phyloP scores from a whole-genome alignment of 2,113 vertebrate genomes.

The Plecturocebus donacophilus region DNA sequence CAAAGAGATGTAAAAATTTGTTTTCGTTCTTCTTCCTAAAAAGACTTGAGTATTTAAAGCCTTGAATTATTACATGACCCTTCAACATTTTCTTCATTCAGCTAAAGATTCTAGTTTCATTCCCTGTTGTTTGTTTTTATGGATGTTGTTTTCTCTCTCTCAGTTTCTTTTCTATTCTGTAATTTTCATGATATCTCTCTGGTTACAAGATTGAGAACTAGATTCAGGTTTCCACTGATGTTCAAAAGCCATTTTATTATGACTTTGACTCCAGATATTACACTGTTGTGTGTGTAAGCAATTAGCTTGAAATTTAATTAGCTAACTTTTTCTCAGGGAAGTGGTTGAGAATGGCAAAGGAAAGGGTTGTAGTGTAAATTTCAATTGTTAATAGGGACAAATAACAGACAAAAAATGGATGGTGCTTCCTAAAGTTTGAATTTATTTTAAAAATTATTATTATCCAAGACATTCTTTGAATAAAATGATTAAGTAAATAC shows the following conservation, averaged over 20 bases:
- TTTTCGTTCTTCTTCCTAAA: background rate
- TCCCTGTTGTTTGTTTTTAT: background rate
- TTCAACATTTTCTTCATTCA: background rate
- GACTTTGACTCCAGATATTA: background rate
- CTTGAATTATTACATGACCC: background rate
- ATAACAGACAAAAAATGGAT: background rate
- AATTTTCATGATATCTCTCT: background rate
- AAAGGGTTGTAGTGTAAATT: background rate
- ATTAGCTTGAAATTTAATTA: background rate
- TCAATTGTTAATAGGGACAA: background rate
- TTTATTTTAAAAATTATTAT: background rate
- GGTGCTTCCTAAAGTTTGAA: background rate
- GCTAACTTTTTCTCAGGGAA: background rate
- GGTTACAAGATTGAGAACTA: background rate
- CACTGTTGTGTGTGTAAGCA: background rate
- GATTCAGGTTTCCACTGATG: background rate
- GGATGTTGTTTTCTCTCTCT: background rate
- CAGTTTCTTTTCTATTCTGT: background rate
- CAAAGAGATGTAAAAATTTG: background rate
- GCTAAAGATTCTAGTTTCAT: background rate
- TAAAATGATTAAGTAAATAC: background rate
- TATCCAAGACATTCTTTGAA: background rate
- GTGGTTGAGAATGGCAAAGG: background rate
- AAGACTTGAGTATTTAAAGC: background rate
- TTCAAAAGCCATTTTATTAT: background rate